phyloP scores from a whole-genome alignment of 2,113 vertebrate species.

The Corythornis madagascariensis region DNA sequence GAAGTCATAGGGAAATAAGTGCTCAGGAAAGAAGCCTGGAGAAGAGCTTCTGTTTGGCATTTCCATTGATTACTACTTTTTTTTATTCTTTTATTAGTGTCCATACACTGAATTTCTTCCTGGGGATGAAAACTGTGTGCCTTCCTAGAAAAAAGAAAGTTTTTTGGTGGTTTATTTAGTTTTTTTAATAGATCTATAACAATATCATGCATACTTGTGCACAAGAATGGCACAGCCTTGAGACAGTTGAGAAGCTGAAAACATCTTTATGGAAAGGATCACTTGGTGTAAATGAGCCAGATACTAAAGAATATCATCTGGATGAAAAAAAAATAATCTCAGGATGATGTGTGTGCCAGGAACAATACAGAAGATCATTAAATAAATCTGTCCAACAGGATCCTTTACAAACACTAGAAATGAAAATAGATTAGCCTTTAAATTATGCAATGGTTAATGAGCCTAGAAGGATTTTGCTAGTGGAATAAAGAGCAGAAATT shows the following conservation, averaged over 20 bases:
- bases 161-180: background rate
- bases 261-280: background rate
- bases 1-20: slow-evolving; percentile 6
- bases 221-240: background rate
- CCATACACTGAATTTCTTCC: background rate
- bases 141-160: background rate
- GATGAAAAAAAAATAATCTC: background rate
- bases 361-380: background rate
- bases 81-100: background rate
- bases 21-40: background rate
- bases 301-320: background rate
- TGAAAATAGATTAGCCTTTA: background rate
- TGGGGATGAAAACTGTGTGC: background rate
- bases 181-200: background rate
- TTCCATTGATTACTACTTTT: background rate
- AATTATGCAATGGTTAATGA: background rate
- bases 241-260: background rate
- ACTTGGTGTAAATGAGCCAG: background rate
- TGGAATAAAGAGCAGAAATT: background rate
- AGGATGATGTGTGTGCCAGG: background rate
- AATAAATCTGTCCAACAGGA: background rate
- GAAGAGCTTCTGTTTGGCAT: background rate
- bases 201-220: background rate
- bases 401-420: background rate
- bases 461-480: background rate